Percentiles rank a stretch among this genome's conserved stretches.
phyloP scores from a whole-genome alignment of 1,140 invertebrate genomes.

The Helicoverpa zea region DNA sequence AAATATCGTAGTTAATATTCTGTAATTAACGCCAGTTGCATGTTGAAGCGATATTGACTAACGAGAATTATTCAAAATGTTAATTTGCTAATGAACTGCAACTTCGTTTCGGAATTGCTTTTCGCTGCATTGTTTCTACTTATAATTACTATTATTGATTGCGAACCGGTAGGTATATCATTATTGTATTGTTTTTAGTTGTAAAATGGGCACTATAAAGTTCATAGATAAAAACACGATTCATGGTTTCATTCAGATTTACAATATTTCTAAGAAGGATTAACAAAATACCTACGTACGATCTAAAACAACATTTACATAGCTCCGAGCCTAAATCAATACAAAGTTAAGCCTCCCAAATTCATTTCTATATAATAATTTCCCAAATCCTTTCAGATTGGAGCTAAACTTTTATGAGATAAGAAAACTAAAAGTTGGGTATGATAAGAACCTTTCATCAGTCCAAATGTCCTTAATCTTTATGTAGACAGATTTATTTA shows the following conservation, averaged over 20 bases:
- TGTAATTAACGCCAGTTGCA: slow-evolving; percentile 24
- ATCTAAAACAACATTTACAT: background rate
- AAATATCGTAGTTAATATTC: slow-evolving; percentile 43
- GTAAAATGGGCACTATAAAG: background rate
- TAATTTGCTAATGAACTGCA: slow-evolving; percentile 34
- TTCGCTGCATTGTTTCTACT: slow-evolving; percentile 11
- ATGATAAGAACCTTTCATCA: slow-evolving; percentile 5
- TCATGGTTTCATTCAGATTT: no score
- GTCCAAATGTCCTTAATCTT: background rate
- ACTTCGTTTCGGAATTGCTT: slow-evolving; percentile 18
- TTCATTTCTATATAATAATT: background rate
- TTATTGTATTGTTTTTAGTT: background rate
- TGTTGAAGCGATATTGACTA: slow-evolving; percentile 18
- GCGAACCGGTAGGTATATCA: background rate
- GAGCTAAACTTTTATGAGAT: slow-evolving; percentile 9
- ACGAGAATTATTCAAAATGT: slow-evolving; percentile 40
- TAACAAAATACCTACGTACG: no score
- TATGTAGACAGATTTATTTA: slow-evolving; percentile 13
- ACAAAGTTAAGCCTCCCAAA: background rate
- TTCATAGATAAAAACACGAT: no score
- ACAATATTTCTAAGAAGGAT: no score
- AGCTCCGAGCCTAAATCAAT: background rate
- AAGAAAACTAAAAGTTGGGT: slow-evolving; percentile 6
- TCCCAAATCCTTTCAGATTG: slow-evolving; percentile 2
- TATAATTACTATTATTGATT: background rate